Conservation (phyloP, 35 echinoderm and acorn worm species). For the Holothuria glaberrima region DNA sequence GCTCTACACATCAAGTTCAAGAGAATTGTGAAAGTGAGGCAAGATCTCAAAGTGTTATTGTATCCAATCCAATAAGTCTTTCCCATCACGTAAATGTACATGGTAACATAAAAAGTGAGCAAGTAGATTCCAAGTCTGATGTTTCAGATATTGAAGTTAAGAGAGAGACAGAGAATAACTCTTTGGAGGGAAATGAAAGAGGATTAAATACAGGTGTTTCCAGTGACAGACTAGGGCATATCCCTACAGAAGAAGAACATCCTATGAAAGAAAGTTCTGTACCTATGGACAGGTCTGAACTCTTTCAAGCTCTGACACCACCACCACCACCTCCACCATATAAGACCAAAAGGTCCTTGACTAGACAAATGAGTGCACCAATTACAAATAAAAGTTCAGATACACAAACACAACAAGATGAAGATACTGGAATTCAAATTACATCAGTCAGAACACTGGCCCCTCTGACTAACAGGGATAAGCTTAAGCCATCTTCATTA, state of each 20-base stretch:
- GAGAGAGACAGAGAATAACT: background rate
- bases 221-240: background rate
- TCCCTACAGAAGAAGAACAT: background rate
- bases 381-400: background rate
- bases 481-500: background rate
- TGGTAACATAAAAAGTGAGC: no score
- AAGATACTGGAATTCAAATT: constrained; percentile 6
- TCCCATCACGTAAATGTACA: background rate
- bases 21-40: background rate
- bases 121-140: no score
- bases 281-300: constrained; percentile 13
- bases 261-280: background rate
- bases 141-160: background rate
- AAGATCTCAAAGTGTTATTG: constrained; percentile 48
- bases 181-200: background rate
- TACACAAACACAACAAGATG: background rate
- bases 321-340: constrained; percentile 36
- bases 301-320: constrained; percentile 44
- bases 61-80: constrained; percentile 17
- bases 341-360: background rate
- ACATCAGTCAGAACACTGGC: constrained; percentile 39
- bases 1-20: background rate
- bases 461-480: background rate
- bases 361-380: background rate
- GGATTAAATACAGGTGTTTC: background rate